Percentiles rank a stretch among this genome's conserved stretches.
Conservation (phyloP, 2,797 vertebrate genomes). For the Notolepis coatsorum region DNA sequence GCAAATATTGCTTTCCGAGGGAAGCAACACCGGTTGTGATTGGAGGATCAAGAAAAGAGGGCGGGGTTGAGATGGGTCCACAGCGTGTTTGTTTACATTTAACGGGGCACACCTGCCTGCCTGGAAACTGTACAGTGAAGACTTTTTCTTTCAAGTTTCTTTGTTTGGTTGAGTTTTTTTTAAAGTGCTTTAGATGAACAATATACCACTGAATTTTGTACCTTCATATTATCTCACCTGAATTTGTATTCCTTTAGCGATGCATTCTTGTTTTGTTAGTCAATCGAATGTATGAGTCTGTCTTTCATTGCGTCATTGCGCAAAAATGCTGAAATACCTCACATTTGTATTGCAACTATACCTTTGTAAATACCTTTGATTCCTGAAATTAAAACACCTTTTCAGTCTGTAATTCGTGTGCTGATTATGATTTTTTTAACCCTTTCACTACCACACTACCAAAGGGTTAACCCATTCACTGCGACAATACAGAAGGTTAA, state of each 20-base stretch:
- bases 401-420: neutral
- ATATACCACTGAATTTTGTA: neutral
- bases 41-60: too few relatives aligned
- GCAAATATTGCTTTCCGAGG: too few relatives aligned
- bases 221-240: slow-evolving; percentile 7
- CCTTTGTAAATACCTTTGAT: slow-evolving; percentile 10
- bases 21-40: too few relatives aligned
- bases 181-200: slow-evolving; percentile 5
- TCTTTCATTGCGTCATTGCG: slow-evolving; percentile 10
- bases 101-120: slow-evolving; percentile 41
- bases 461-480: too few relatives aligned
- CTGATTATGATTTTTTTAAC: neutral
- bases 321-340: slow-evolving; percentile 66
- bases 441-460: too few relatives aligned
- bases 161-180: slow-evolving; percentile 29
- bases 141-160: slow-evolving; percentile 29
- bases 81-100: slow-evolving; percentile 69
- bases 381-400: slow-evolving; percentile 57
- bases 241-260: slow-evolving; percentile 25
- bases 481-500: too few relatives aligned
- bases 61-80: too few relatives aligned
- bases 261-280: slow-evolving; percentile 3
- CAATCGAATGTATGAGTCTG: neutral
- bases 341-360: slow-evolving; percentile 52
- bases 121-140: slow-evolving; percentile 38